A percentile compares a stretch with the other conserved stretches of the same genome.
Evolutionary conservation across 1,140 invertebrate genomes (phyloP).

Genomic region (Chlorops oryzae): DNA sequence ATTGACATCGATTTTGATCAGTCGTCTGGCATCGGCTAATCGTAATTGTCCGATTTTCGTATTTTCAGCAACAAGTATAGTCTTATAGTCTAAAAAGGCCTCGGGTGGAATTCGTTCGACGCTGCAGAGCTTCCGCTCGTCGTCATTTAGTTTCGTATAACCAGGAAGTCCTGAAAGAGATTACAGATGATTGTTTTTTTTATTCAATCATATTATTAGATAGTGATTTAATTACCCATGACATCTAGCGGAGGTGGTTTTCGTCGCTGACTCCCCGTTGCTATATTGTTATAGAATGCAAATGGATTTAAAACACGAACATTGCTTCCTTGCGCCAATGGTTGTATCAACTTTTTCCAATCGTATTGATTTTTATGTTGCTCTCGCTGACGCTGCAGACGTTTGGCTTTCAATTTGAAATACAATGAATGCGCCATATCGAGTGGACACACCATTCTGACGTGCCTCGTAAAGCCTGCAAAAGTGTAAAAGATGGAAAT

Average conservation of each 20-base stretch:
- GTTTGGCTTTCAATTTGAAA: conserved; percentile 57
- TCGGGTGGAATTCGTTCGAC: conserved; percentile 65
- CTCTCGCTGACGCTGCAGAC: conserved; percentile 49
- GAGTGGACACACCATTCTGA: conserved; percentile 62
- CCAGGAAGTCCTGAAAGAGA: conserved; percentile 64
- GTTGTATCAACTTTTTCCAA: conserved; percentile 43
- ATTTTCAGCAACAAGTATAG: conserved; percentile 67
- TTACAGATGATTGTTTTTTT: not conserved
- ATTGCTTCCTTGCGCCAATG: conserved; percentile 9
- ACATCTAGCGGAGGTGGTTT: conserved; percentile 64
- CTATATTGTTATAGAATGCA: not conserved
- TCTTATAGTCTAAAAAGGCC: conserved; percentile 71
- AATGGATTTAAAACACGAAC: conserved; percentile 18
- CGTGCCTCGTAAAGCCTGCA: conserved; percentile 60
- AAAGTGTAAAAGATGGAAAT: too few species aligned
- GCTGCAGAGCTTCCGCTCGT: conserved; percentile 73
- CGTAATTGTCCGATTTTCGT: conserved; percentile 64
- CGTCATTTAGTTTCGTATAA: conserved; percentile 65
- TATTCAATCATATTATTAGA: not conserved
- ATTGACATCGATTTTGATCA: conserved; percentile 90
- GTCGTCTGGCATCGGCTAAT: conserved; percentile 69
- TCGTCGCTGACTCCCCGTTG: too few species aligned
- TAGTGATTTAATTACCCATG: conserved; percentile 4
- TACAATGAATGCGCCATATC: conserved; percentile 63
- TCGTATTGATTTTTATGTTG: conserved; percentile 50